A percentile compares a stretch with the other conserved stretches of the same genome.
Conservation (phyloP, 2,797 vertebrate genomes). For the Enteromius afrohamiltoni region DNA sequence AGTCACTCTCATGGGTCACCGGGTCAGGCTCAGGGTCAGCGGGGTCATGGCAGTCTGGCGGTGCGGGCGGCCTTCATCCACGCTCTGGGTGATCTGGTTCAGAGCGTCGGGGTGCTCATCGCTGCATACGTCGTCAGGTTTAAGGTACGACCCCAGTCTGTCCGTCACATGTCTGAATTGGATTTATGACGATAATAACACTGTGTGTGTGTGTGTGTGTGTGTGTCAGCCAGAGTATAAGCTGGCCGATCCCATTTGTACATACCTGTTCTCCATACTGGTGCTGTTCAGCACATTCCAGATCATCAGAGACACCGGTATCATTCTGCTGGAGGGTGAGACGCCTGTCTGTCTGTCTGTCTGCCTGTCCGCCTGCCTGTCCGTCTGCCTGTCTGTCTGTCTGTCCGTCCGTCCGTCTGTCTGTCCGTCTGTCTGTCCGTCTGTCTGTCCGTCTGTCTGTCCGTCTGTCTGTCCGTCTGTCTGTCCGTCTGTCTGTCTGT, state of each 20-base stretch:
- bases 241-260: constrained; percentile 95
- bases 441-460: too few species aligned
- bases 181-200: neutral
- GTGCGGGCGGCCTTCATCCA: constrained; percentile 96
- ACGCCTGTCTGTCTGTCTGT: too few species aligned
- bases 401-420: too few species aligned
- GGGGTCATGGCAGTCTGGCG: constrained; percentile 83
- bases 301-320: constrained; percentile 89
- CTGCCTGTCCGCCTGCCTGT: too few species aligned
- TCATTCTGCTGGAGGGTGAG: constrained; percentile 95
- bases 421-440: too few species aligned
- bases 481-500: too few species aligned
- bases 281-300: constrained; percentile 92
- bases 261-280: constrained; percentile 93
- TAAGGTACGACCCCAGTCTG: constrained; percentile 79
- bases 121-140: constrained; percentile 96
- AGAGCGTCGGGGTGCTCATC: constrained; percentile 94
- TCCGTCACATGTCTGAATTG: neutral
- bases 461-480: too few species aligned
- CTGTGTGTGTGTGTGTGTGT: constrained; percentile 33
- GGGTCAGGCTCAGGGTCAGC: constrained; percentile 63
- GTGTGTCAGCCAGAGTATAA: constrained; percentile 90
- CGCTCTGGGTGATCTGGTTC: constrained; percentile 92
- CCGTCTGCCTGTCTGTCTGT: too few species aligned
- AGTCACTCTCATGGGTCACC: constrained; percentile 78